Base-by-base conservation (phyloP, 1,140 invertebrate species). In the Brachionus manjavacas region DNA sequence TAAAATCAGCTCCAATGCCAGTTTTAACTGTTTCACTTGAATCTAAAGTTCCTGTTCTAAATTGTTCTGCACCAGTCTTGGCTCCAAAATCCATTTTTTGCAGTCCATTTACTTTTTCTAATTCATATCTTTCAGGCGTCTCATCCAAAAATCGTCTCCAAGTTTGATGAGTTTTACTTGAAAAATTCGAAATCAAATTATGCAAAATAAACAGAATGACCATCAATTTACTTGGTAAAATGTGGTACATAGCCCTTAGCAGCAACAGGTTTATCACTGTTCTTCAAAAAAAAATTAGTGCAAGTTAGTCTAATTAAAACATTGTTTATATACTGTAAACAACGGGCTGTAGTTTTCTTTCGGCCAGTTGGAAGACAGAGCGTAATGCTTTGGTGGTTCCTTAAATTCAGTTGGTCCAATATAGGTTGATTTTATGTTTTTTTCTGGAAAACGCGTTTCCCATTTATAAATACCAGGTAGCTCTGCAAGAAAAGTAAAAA, bases 391-490 rank as follows among this genome's bases (percentile, higher is more conserved):
- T 31, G 79, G 79, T 14, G 79, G 79, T 16, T 81, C 79, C 43
- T 81, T 81, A 12, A 81, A 81, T 25, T 43, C 31, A 23, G 35
- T 46, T 25, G 79, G 79, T 11, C 79, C 79, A 20, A 81, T 64
- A 46, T 81, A 81, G 12, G 79, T 81, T 43, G 52, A 81, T 64
- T 81, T 81, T 39, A 60, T 68, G n/a, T 81, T 81, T 43, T 64
- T 35, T 64, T 81, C 79, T 3, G 79, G 52, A 60, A 46, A 81
- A 23, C 41, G 79, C 14, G 79, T 81, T 46, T 81, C 79, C 79
- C 79, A 81, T 28, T 81, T 81, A 35, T 81, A 81, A 64, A 43
- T 81, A 43, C 79, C 14, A 6, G 79, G 79, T 2, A 81, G 12
- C 43, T 81, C 52, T 81, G 20, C 52, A 49, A 14, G 4, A 52